A percentile compares a stretch with the other conserved stretches of the same genome.
Conservation (phyloP, 2,797 vertebrate species). For the Eulemur rubriventer region DNA sequence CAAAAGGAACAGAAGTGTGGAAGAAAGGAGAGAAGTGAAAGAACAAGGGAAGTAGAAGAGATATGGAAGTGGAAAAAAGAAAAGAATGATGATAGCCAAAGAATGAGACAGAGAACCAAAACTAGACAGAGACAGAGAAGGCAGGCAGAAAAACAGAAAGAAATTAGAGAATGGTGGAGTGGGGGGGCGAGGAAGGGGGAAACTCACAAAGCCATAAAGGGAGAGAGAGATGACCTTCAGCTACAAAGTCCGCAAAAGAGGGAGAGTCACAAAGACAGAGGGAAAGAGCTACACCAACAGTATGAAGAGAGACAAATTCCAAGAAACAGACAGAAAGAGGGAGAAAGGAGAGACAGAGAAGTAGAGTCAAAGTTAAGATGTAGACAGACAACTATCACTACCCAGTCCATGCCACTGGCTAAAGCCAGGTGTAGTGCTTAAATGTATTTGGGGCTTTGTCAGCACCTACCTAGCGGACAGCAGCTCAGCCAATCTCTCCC, state of each 20-base stretch:
- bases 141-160: neutral
- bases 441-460: neutral
- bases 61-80: neutral
- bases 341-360: neutral
- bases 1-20: neutral
- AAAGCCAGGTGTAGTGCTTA: neutral
- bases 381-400: neutral
- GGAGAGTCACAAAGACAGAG: neutral
- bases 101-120: neutral
- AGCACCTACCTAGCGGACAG: slow-evolving; percentile 58
- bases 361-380: neutral
- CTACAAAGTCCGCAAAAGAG: neutral
- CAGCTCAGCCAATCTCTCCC: neutral
- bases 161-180: neutral
- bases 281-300: neutral
- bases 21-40: neutral
- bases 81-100: neutral
- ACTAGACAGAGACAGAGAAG: neutral
- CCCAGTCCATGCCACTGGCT: neutral
- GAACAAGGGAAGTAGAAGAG: neutral
- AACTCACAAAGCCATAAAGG: neutral
- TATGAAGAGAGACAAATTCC: neutral
- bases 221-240: neutral
- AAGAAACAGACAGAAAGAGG: neutral
- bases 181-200: neutral